Base-by-base conservation (phyloP, 1,140 invertebrate species). In the Macrocentrus cingulum region DNA sequence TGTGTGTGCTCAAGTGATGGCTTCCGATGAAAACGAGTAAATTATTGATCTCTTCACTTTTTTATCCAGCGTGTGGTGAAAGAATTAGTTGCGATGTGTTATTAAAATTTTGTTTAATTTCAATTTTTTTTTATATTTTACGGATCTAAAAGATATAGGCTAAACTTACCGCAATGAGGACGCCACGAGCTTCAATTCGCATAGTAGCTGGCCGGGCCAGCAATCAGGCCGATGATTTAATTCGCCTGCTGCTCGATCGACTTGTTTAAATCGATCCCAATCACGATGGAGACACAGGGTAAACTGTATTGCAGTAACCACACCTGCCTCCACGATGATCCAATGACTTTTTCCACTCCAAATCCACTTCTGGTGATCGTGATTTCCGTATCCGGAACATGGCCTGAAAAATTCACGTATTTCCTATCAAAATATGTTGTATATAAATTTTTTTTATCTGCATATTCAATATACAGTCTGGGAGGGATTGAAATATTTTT, bases 141-240 rank as follows among this genome's bases (percentile, higher is more conserved):
- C n/a, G n/a, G n/a, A n/a, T n/a, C n/a, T n/a, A n/a, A n/a, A n/a
- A n/a, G n/a, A n/a, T n/a, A n/a, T n/a, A n/a, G n/a, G n/a, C n/a
- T n/a, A n/a, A n/a, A 66, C 73, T 76, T 67, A 80, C 77, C 77
- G 76, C 77, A 74, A 77, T 71, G 67, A 78, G 69, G 74, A 69
- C 67, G 65, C 70, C 67, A 71, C 76, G 72, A 78, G 71, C 77
- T 77, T 72, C 76, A 79, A 80, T 80, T 80, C 74, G 76, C 77
- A 80, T 80, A 79, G 76, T 80, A 80, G 77, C 76, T 80, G 76
- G 76, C 76, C 77, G 70, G 75, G 75, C 76, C 77, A 79, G 76
- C 76, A 65, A 64, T 56, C 67, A 77, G 75, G 77, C 76, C 75
- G 74, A 73, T 66, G 66, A 59, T 76, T 67, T 50, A 54, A 69